phyloP scores from a whole-genome alignment of 2,797 vertebrate genomes.

The Aulostomus chinensis region DNA sequence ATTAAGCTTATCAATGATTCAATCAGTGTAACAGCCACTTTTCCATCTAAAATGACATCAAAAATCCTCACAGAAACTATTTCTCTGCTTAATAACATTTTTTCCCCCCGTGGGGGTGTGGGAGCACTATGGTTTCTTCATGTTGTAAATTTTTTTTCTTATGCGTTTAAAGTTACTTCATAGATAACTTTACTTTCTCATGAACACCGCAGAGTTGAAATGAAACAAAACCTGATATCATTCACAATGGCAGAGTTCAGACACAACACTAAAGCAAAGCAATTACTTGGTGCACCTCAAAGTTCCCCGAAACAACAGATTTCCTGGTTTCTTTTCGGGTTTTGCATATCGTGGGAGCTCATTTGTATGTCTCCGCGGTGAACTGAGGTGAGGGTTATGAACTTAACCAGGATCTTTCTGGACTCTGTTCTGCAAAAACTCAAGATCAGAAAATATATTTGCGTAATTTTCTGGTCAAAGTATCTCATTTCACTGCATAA shows the following conservation, averaged over 20 bases:
- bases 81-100: no score
- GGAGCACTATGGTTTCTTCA: slow-evolving; percentile 10
- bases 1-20: slow-evolving; percentile 37
- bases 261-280: slow-evolving; percentile 10
- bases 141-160: slow-evolving; percentile 24
- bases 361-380: slow-evolving; percentile 37
- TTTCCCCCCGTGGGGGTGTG: no score
- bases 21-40: no score
- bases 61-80: no score
- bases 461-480: no score
- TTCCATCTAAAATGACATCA: no score
- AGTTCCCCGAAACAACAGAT: slow-evolving; percentile 34
- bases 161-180: no score
- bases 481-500: no score
- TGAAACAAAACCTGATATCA: slow-evolving; percentile 26
- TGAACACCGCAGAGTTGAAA: slow-evolving; percentile 1
- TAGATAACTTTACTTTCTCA: no score
- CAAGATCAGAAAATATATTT: no score
- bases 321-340: slow-evolving; percentile 28
- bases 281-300: slow-evolving; percentile 31
- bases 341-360: slow-evolving; percentile 20
- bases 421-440: no score
- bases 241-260: no score
- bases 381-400: slow-evolving; percentile 24
- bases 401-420: slow-evolving; percentile 38